phyloP scores from a whole-genome alignment of 2,113 vertebrate genomes.

The Ictalurus furcatus region DNA sequence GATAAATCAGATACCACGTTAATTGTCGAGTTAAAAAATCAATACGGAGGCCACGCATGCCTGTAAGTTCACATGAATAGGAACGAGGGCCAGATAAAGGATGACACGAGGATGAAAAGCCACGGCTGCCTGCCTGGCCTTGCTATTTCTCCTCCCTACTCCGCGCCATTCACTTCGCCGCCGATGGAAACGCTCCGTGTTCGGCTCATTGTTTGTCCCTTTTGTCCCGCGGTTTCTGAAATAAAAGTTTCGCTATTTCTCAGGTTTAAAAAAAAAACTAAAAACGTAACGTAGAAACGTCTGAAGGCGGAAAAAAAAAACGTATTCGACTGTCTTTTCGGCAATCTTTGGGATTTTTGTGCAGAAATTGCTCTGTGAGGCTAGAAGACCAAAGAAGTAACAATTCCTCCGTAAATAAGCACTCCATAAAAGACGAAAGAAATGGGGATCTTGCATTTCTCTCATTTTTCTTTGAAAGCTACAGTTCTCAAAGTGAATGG shows the following conservation, averaged over 20 bases:
- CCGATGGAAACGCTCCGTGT: conserved; percentile 54
- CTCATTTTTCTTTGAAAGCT: not conserved
- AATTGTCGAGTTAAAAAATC: conserved; percentile 89
- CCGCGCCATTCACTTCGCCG: conserved; percentile 45
- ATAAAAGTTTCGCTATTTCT: conserved; percentile 33
- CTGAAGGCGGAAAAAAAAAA: not conserved
- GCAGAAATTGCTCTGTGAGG: no score
- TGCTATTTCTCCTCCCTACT: conserved; percentile 59
- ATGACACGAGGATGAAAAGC: conserved; percentile 64
- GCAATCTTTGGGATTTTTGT: no score
- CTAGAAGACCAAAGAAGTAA: no score
- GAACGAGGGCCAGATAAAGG: conserved; percentile 65
- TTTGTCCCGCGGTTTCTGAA: conserved; percentile 47
- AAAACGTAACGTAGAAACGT: not conserved
- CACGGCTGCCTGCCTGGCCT: conserved; percentile 64
- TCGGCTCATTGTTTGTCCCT: conserved; percentile 54
- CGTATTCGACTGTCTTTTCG: not conserved
- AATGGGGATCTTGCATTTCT: not conserved
- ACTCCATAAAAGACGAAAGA: not conserved
- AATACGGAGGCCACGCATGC: conserved; percentile 80
- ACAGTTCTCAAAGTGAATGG: not conserved
- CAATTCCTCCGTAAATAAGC: no score
- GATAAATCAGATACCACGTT: conserved; percentile 87
- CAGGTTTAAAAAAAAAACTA: not conserved
- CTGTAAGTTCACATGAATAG: conserved; percentile 80